Base-by-base conservation (phyloP, 2,888 invertebrate genomes). In the Atrina japonica region DNA sequence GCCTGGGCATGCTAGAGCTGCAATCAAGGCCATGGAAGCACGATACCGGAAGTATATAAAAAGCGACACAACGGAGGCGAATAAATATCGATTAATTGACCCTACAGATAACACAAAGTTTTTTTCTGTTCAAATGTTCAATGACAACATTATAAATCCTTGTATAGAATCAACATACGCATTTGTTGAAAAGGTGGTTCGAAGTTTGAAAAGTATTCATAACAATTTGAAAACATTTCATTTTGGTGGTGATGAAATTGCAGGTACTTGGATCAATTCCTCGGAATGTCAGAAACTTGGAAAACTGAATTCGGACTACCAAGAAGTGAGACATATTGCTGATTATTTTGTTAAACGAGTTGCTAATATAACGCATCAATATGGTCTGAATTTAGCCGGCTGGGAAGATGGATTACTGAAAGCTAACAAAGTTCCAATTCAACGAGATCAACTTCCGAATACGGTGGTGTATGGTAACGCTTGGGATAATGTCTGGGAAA, bases 1-100 rank as follows among this genome's bases (percentile, higher is more conserved):
- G 82, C 89, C 89, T 3, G 88, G 88, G 1, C 89, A 89, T 67
- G 77, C 81, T 1, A 86, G 85, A 53, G 87, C 88, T 3, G 86
- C 88, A 30, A 84, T 89, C 52, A 78, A 75, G 23, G 73, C 89
- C 21, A 88, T 89, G 88, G 80, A 85, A 59, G 76, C 74, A 6
- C 67, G 88, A 55, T 81, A 76, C 35, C 52, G 71, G 27, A 73
- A 71, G 16, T 63, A 78, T 16, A 56, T 66, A 7, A 29, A 43
- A 0, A 30, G n/a, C 7, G 79, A 80, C 45, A 6, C 23, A 3
- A 67, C 45, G 1, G 78, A 67, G 2, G 85, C 84, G 1, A 49
- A 65, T 18, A 74, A 80, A 9, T 63, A 73, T 56, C 69, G 85
- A 7, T 70, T 88, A 21, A 43, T 73, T 1, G 88, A 88, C 21